A percentile compares a stretch with the other conserved stretches of the same genome.
Conservation (phyloP, 2,113 vertebrate genomes). For the Phalacrocorax aristotelis region DNA sequence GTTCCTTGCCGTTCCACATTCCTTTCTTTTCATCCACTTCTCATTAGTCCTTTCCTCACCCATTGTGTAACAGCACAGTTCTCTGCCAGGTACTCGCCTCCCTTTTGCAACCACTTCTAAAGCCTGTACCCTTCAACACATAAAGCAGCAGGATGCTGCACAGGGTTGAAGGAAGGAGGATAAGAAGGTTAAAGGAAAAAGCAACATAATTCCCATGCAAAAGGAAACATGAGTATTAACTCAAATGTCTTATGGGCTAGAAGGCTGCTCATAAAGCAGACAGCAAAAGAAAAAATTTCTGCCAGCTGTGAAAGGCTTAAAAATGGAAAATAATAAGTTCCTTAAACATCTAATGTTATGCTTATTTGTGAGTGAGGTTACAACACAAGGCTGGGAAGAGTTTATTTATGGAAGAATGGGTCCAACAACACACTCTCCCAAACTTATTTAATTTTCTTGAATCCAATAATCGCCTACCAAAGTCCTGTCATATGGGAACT, state of each 20-base stretch:
- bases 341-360: neutral
- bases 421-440: neutral
- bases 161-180: neutral
- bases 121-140: neutral
- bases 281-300: neutral
- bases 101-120: neutral
- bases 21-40: neutral
- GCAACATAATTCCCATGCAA: rapidly evolving
- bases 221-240: neutral
- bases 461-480: neutral
- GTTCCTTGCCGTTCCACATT: neutral
- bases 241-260: neutral
- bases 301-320: neutral
- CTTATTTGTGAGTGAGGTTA: neutral
- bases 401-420: neutral
- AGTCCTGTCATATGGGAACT: neutral
- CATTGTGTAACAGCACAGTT: neutral
- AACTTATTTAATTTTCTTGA: neutral
- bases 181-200: neutral
- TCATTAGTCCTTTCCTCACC: neutral
- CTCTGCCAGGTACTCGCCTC: neutral
- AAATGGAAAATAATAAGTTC: neutral
- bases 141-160: neutral
- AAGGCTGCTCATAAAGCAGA: neutral
- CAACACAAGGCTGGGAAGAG: neutral